Conservation (phyloP, 2,797 vertebrate species). For the Melanotaenia trifasciata region DNA sequence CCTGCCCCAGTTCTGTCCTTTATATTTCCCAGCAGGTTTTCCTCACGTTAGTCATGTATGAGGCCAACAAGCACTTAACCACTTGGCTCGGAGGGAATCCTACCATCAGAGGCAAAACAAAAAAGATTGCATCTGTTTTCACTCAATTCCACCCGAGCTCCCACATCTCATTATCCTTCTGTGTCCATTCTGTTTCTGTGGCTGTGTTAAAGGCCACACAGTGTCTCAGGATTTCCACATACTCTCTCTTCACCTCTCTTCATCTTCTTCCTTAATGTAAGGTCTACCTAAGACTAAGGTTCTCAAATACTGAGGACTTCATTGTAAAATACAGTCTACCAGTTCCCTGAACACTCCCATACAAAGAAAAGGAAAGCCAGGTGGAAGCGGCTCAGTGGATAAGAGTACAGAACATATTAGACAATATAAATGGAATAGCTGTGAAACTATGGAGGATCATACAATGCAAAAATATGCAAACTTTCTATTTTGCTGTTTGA, state of each 20-base stretch:
- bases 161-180: conserved; percentile 59
- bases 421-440: conserved; percentile 73
- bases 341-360: conserved; percentile 50
- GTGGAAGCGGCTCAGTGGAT: conserved; percentile 50
- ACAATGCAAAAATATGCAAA: conserved; percentile 89
- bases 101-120: conserved; percentile 68
- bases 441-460: conserved; percentile 84
- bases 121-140: conserved; percentile 69
- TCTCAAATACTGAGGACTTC: conserved; percentile 55
- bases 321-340: conserved; percentile 53
- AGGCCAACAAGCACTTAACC: conserved; percentile 61
- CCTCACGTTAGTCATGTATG: conserved; percentile 55
- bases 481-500: conserved; percentile 86
- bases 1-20: conserved; percentile 35
- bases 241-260: conserved; percentile 14
- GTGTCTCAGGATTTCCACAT: conserved; percentile 84
- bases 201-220: conserved; percentile 76
- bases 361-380: conserved; percentile 42
- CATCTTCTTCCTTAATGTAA: conserved; percentile 49
- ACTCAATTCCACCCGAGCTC: conserved; percentile 51
- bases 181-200: conserved; percentile 78
- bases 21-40: conserved; percentile 58
- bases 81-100: conserved; percentile 64
- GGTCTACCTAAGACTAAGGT: conserved; percentile 66
- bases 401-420: conserved; percentile 36